phyloP scores from a whole-genome alignment of 2,113 vertebrate genomes.

The Paramisgurnus dabryanus region DNA sequence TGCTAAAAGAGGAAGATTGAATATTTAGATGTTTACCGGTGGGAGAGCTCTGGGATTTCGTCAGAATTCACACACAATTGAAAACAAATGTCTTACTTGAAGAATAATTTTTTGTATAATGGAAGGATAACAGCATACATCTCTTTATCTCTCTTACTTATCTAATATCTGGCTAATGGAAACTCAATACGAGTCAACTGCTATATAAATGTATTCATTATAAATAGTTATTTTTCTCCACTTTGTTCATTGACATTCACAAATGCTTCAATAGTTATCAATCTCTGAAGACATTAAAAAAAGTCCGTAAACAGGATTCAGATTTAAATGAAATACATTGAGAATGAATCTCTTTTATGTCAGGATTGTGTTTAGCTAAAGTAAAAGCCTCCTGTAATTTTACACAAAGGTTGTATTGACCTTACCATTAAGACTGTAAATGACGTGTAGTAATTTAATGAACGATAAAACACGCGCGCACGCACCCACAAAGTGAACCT shows the following conservation, averaged over 20 bases:
- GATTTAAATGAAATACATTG: slow-evolving; percentile 16
- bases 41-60: neutral
- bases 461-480: neutral
- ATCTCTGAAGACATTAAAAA: neutral
- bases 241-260: slow-evolving; percentile 16
- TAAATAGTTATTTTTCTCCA: neutral
- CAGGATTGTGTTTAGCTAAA: slow-evolving; percentile 19
- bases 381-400: slow-evolving; percentile 41
- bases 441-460: slow-evolving; percentile 16
- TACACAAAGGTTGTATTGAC: slow-evolving; percentile 56
- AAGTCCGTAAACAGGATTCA: slow-evolving; percentile 23
- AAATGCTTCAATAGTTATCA: slow-evolving; percentile 1
- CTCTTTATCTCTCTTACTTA: neutral
- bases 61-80: neutral
- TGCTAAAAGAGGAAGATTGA: neutral
- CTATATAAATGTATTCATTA: neutral
- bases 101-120: too few relatives aligned
- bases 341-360: slow-evolving; percentile 7
- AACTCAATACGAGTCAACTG: neutral
- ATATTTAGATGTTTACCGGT: slow-evolving; percentile 1
- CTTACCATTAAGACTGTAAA: slow-evolving; percentile 42
- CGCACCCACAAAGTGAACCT: neutral
- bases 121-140: neutral
- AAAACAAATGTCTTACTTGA: too few relatives aligned
- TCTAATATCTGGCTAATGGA: neutral